Base-by-base conservation (phyloP, 1,140 invertebrate genomes). In the Drosophila orosa region DNA sequence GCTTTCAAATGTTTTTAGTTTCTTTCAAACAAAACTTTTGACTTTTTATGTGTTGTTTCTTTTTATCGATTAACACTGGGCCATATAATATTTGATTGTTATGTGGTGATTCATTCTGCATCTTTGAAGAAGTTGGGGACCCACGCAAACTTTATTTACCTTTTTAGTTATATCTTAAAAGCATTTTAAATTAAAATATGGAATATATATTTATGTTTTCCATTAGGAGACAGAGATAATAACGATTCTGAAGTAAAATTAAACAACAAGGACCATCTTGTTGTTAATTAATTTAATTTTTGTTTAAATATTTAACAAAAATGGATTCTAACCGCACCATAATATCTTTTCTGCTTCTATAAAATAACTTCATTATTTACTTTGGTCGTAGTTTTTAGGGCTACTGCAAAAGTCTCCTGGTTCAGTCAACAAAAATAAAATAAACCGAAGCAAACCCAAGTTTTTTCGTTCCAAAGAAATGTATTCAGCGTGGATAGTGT, bases 21-120 rank as follows among this genome's bases (percentile, higher is more conserved):
- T 54, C 17, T 25, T 29, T 40, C 29, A 33, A 25, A 35, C 27
- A 35, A 77, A 76, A 55, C 61, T 77, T 81, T 65, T 47, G 17
- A 35, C 17, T 44, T 37, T 68, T 66, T 52, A 33, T 42, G 17
- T 13, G 45, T 17, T 54, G 15, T 17, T 54, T 17, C 24, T 31
- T 25, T 69, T 45, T 67, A 71, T 56, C 19, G 48, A 37, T 37
- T 35, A 55, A 68, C 29, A 68, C 54, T 39, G 37, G 25, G 24
- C 12, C 13, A 24, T n/a, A 44, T 59, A 29, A 50, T 31, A n/a
- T 12, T 27, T n/a, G 39, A 42, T 44, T 5, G 40, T 9, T 7
- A 25, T 27, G 12, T 13, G 39, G n/a, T 17, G 24, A n/a, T n/a
- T n/a, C n/a, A n/a, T n/a, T n/a, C n/a, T 45, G 12, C 3, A 24